A percentile compares a stretch with the other conserved stretches of the same genome.
Evolutionary conservation across 2,113 vertebrate species (phyloP).

Genomic region (Columba livia): DNA sequence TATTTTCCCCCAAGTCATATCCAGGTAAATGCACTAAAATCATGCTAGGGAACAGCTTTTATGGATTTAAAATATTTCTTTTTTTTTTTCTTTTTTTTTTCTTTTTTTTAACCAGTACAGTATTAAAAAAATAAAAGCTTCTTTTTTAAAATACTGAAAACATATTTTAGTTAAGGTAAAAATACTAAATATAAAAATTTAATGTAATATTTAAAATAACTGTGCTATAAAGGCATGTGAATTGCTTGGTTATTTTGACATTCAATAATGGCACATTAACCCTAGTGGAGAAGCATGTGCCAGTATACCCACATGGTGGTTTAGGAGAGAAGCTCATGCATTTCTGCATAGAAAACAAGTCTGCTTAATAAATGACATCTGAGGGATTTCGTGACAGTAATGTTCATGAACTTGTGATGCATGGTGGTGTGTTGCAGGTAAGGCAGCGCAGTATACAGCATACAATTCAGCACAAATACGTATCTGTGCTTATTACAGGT

Average conservation of each 20-base stretch:
- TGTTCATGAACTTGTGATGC: not conserved
- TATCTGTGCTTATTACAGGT: not conserved
- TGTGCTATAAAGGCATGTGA: constrained; percentile 53
- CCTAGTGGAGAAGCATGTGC: constrained; percentile 1
- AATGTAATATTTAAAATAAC: constrained; percentile 58
- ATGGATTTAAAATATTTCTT: constrained; percentile 22
- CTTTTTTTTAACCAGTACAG: not conserved
- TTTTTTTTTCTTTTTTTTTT: not conserved
- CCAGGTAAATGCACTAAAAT: constrained; percentile 25
- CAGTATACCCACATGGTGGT: constrained; percentile 14
- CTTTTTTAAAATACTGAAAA: constrained; percentile 59
- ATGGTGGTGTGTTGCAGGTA: not conserved
- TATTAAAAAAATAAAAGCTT: constrained; percentile 72
- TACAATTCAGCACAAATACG: not conserved
- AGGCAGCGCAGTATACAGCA: constrained; percentile 18
- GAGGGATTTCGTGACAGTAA: not conserved
- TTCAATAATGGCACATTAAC: constrained; percentile 42
- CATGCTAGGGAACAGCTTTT: not conserved
- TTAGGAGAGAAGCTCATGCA: constrained; percentile 37
- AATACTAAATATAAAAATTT: constrained; percentile 64
- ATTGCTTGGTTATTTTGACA: constrained; percentile 41
- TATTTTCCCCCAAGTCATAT: not conserved
- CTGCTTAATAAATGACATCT: constrained; percentile 7
- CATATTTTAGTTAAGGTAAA: constrained; percentile 68
- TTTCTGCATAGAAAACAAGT: constrained; percentile 48